Conservation (phyloP, 2,113 vertebrate species). For the Microcebus lehilahytsara region DNA sequence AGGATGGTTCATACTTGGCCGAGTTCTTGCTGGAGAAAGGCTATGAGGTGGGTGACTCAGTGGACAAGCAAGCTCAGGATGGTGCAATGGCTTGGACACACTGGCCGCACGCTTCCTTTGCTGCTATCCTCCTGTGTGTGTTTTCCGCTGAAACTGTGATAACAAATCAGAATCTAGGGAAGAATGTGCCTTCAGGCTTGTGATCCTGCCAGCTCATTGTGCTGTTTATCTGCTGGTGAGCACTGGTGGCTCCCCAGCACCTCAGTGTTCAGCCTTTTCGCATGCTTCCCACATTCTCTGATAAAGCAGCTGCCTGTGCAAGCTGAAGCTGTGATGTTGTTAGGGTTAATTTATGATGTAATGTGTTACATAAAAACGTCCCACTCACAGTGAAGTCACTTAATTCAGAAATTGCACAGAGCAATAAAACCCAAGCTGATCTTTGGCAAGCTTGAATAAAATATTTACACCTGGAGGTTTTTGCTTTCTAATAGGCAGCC, state of each 20-base stretch:
- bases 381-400: slow-evolving; percentile 47
- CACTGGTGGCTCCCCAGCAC: slow-evolving; percentile 78
- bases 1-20: slow-evolving; percentile 99
- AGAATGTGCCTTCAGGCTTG: slow-evolving; percentile 86
- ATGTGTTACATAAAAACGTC: slow-evolving; percentile 59
- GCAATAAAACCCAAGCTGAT: slow-evolving; percentile 74
- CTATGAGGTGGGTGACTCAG: slow-evolving; percentile 93
- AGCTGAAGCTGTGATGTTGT: slow-evolving; percentile 73
- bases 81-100: slow-evolving; percentile 81
- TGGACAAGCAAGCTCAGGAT: slow-evolving; percentile 80
- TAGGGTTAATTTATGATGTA: slow-evolving; percentile 79
- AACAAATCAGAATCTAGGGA: slow-evolving; percentile 91
- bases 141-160: slow-evolving; percentile 93
- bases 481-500: slow-evolving; percentile 36
- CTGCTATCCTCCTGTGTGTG: slow-evolving; percentile 80
- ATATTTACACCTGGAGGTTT: slow-evolving; percentile 27
- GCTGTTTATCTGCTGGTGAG: slow-evolving; percentile 82
- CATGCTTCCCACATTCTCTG: slow-evolving; percentile 80
- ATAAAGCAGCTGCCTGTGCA: slow-evolving; percentile 81
- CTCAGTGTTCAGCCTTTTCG: slow-evolving; percentile 77
- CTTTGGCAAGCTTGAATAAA: slow-evolving; percentile 39
- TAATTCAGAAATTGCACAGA: slow-evolving; percentile 67
- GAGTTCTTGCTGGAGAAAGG: slow-evolving; percentile 98
- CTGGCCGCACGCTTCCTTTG: slow-evolving; percentile 81
- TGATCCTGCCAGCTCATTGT: slow-evolving; percentile 90